Percentiles rank a stretch among this genome's conserved stretches.
phyloP scores from a whole-genome alignment of 2,888 invertebrate species.

The Ophion ventricosus region DNA sequence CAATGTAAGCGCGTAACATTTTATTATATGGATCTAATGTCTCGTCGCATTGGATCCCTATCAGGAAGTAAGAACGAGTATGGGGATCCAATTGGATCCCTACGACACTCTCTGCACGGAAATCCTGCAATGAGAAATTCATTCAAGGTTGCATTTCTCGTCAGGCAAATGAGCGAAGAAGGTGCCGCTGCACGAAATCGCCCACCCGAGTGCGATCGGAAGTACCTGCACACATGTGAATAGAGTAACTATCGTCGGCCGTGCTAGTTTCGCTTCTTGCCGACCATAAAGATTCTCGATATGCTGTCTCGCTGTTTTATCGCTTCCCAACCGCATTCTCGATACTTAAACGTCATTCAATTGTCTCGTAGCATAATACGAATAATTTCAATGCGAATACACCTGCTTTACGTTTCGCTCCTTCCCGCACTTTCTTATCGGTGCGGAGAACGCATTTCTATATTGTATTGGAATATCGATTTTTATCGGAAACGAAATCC shows the following conservation, averaged over 20 bases:
- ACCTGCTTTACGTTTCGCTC: slow-evolving; percentile 27
- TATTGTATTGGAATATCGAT: background rate
- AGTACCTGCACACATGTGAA: slow-evolving; percentile 8
- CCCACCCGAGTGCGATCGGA: slow-evolving; percentile 12
- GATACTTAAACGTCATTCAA: slow-evolving; percentile 71
- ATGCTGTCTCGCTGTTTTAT: slow-evolving; percentile 59
- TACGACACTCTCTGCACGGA: too few species aligned
- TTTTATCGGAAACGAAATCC: slow-evolving; percentile 1
- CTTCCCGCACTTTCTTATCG: slow-evolving; percentile 33
- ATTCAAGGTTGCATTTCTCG: background rate
- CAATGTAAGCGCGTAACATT: too few species aligned
- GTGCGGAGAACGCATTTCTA: background rate
- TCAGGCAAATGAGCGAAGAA: slow-evolving; percentile 27
- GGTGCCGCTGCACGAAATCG: slow-evolving; percentile 31
- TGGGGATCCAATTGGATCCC: too few species aligned
- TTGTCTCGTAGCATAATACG: slow-evolving; percentile 70
- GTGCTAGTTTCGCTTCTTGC: slow-evolving; percentile 51
- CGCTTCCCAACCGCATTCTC: slow-evolving; percentile 25
- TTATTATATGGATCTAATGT: too few species aligned
- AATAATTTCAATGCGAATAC: slow-evolving; percentile 56
- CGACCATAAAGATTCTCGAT: slow-evolving; percentile 69
- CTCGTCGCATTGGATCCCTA: too few species aligned
- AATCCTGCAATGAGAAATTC: background rate
- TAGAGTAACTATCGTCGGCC: slow-evolving; percentile 19
- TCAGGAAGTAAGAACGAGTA: too few species aligned